A percentile compares a stretch with the other conserved stretches of the same genome.
Evolutionary conservation across 2,797 vertebrate species (phyloP).

Genomic region (Sebastes matsubarae): DNA sequence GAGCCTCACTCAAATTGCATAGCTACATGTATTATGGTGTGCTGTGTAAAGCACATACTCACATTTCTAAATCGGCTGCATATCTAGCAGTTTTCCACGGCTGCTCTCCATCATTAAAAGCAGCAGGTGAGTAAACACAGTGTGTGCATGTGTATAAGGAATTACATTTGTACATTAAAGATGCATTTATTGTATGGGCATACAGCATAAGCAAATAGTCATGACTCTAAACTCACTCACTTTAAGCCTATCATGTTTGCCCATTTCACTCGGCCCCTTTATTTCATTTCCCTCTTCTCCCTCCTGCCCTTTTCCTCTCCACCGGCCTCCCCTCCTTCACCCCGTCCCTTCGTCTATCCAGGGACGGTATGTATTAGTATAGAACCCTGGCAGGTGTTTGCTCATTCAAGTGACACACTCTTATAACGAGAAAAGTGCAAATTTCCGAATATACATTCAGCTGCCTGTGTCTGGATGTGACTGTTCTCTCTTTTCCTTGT

Average conservation of each 20-base stretch:
- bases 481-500: conserved; percentile 68
- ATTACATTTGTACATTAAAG: conserved; percentile 23
- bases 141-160: not conserved
- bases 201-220: conserved; percentile 21
- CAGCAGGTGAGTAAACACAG: conserved; percentile 14
- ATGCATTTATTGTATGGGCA: conserved; percentile 3
- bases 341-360: conserved; percentile 47
- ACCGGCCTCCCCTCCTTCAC: not conserved
- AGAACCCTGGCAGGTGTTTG: conserved; percentile 75
- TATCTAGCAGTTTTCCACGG: not conserved
- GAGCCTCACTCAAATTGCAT: not conserved
- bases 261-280: conserved; percentile 25
- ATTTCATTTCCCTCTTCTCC: not conserved
- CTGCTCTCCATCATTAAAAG: conserved; percentile 20
- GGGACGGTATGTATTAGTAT: conserved; percentile 63
- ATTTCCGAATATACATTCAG: conserved; percentile 75
- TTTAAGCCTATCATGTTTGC: conserved; percentile 26
- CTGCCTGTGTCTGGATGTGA: conserved; percentile 60
- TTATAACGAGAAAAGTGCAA: conserved; percentile 82
- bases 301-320: conserved; percentile 14
- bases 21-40: not conserved
- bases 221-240: not conserved
- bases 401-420: conserved; percentile 77
- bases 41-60: not conserved
- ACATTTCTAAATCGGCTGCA: conserved; percentile 6